Evolutionary conservation across 2,888 invertebrate species (phyloP), one percentile per base, ranked within the genome.

Genomic region (Macrophya alboannulata): DNA sequence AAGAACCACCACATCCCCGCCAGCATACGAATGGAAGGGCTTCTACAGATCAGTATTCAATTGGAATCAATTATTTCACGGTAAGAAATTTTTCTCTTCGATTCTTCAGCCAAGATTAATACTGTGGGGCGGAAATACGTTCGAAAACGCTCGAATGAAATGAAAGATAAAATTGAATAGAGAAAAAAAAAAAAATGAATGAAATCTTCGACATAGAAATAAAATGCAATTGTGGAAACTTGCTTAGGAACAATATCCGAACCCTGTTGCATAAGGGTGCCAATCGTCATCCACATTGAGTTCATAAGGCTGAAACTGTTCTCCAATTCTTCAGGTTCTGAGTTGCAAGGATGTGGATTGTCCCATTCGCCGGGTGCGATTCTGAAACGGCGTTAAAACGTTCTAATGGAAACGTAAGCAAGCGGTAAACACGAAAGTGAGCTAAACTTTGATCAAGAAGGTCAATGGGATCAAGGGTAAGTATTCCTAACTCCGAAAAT

Each of bases 1-100:
- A 98, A 98, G 94, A 98, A 98, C 98, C 98, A 98, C 97, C 98
- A 98, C 96, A 98, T 98, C 59, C 98, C 98, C 1, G 97, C 98
- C 12, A 98, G 96, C 96, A 98, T 97, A 87, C 98, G 95, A 0
- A 98, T 98, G 0, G 98, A 98, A n/a, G 97, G 97, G 71, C 98
- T 98, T 94, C 98, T 97, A 93, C 37, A 43, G n/a, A 81, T 51
- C 37, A 51, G 21, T 9, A 77, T 77, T 51, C 17, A 62, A 25
- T 62, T 25, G 10, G 10, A 25, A 55, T 55, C 2, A 55, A 8
- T 8, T 6, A 55, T n/a, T n/a, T n/a, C 1, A 8, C 1, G n/a
- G n/a, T n/a, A n/a, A 51, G 43, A 43, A 9, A 43, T 43, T 43
- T 43, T 43, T 43, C 4, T 4, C 4, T 9, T 43, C 43, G 43